A percentile compares a stretch with the other conserved stretches of the same genome.
Conservation (phyloP, 1,140 invertebrate species). For the Drosophila pseudoananassae region DNA sequence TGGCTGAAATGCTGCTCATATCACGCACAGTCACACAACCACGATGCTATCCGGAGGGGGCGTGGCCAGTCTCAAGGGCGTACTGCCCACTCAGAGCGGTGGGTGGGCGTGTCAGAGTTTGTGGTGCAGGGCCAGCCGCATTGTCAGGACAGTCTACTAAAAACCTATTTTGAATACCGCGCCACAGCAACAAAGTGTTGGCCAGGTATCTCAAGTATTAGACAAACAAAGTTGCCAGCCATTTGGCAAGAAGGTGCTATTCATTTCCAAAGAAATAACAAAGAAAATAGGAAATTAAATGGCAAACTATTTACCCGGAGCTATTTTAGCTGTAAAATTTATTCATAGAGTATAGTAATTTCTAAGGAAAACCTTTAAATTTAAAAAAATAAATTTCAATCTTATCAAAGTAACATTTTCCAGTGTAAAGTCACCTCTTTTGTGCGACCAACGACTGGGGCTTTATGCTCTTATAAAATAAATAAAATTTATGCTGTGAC, state of each 20-base stretch:
- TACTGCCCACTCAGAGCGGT: constrained; percentile 47
- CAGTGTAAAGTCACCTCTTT: constrained; percentile 58
- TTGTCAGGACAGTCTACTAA: constrained; percentile 63
- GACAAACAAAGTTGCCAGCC: constrained; percentile 72
- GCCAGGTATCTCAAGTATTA: constrained; percentile 55
- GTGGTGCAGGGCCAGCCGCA: constrained; percentile 12
- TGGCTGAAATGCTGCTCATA: constrained; percentile 64
- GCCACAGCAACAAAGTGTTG: constrained; percentile 50
- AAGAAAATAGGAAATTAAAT: neutral
- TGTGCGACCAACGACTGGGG: constrained; percentile 44
- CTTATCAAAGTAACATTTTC: neutral
- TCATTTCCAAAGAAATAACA: neutral
- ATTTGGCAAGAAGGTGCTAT: constrained; percentile 9
- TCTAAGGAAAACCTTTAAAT: no score
- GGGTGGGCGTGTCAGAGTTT: constrained; percentile 18
- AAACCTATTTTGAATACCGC: constrained; percentile 70
- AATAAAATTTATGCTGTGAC: constrained; percentile 82
- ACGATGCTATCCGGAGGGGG: constrained; percentile 3
- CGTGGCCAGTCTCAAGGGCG: constrained; percentile 15
- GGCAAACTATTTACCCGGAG: no score
- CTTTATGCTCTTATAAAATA: constrained; percentile 79
- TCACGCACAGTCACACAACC: constrained; percentile 51
- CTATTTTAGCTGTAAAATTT: no score
- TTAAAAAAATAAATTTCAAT: no score
- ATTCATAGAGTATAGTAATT: no score